A percentile compares a stretch with the other conserved stretches of the same genome.
Evolutionary conservation across 2,888 invertebrate species (phyloP).

Genomic region (Teleogryllus oceanicus): DNA sequence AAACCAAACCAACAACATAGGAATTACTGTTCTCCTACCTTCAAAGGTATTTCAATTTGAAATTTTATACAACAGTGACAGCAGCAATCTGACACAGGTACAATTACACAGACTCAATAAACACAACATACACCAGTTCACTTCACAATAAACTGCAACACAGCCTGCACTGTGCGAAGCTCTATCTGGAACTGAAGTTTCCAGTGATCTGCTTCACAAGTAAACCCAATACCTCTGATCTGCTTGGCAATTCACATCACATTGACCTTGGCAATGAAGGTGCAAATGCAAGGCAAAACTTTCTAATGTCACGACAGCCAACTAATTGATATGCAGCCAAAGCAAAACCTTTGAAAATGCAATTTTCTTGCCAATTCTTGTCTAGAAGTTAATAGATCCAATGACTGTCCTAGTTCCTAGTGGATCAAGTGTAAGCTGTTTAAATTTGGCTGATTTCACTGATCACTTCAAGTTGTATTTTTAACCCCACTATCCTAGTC

Average conservation of each 20-base stretch:
- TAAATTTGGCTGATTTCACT: too few species aligned
- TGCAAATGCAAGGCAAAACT: not conserved
- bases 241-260: not conserved
- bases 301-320: not conserved
- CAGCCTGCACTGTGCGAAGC: not conserved
- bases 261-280: not conserved
- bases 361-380: too few species aligned
- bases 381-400: too few species aligned
- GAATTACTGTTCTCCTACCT: not conserved
- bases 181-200: not conserved
- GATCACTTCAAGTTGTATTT: too few species aligned
- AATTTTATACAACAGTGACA: not conserved
- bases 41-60: not conserved
- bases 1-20: not conserved
- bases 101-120: too few species aligned
- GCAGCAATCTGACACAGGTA: too few species aligned
- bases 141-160: not conserved
- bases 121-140: not conserved
- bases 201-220: not conserved
- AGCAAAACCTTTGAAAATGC: too few species aligned
- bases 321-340: too few species aligned
- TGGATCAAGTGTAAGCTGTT: too few species aligned
- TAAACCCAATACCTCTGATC: not conserved
- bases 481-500: too few species aligned
- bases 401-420: too few species aligned